Percentiles rank a stretch among this genome's conserved stretches.
These are phyloP conservation scores for Lysandra coridon DNA, from an alignment of 2,888 invertebrate genomes.

Conservation along the genomic window DNA sequence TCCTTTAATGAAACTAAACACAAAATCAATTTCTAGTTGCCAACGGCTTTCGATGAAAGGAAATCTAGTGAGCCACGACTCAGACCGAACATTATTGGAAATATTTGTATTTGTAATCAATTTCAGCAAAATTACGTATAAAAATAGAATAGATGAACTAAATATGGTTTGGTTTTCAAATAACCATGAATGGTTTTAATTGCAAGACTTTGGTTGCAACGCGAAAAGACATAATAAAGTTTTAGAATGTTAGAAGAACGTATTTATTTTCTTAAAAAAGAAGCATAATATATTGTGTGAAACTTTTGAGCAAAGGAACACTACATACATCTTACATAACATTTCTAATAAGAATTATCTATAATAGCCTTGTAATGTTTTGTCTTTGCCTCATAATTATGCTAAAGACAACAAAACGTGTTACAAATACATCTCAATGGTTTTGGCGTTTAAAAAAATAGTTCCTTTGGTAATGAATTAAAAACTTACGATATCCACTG, in stretches of 20 bases:
- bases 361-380: too few relatives aligned
- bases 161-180: not conserved
- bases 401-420: too few relatives aligned
- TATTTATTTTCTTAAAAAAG: not conserved
- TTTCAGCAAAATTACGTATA: not conserved
- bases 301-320: not conserved
- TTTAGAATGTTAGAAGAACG: not conserved
- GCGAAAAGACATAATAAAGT: too few relatives aligned
- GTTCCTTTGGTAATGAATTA: not conserved
- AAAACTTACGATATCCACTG: slow-evolving; percentile 96
- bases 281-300: not conserved
- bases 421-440: too few relatives aligned
- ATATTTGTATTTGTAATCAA: not conserved
- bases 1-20: not conserved
- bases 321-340: not conserved
- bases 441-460: too few relatives aligned
- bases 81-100: not conserved
- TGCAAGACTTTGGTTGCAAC: not conserved
- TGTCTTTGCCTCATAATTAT: too few relatives aligned
- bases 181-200: not conserved
- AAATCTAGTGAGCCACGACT: not conserved
- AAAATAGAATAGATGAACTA: not conserved
- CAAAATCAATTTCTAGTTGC: slow-evolving; percentile 21
- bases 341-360: not conserved
- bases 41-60: not conserved